Base-by-base conservation (phyloP, 2,888 invertebrate species). In the Choreutis nemorana region DNA sequence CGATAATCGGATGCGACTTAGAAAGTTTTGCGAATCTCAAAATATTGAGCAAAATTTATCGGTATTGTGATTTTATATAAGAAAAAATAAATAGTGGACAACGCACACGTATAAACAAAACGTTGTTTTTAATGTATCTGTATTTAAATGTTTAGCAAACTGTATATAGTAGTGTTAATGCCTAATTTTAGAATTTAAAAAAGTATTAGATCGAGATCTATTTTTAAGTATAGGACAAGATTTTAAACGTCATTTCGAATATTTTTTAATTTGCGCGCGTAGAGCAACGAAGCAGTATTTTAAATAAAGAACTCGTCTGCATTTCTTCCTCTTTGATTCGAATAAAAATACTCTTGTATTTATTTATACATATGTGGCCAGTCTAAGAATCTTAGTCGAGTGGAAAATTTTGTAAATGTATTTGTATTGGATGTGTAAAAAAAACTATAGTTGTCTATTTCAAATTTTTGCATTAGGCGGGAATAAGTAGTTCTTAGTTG, bases 201-300 rank as follows among this genome's bases (percentile, higher is more conserved):
- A 65, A 67, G 66, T 66, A 70, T 68, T 72, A 72, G 60, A 49
- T 39, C 42, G 51, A 59, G 55, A 55, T 56, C 48, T 66, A 66
- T 58, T 58, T 57, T 50, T 68, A 73, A 66, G 65, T 39, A 55
- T 67, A 71, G 60, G 40, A 55, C 52, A 51, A 50, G 48, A 35
- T 43, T 43, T 46, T 36, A 46, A 29, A 54, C 54, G 55, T 60
- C 50, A 50, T 56, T 60, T 63, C 52, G 57, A 62, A 62, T 60
- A 55, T 66, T 66, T 64, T 66, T 62, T 48, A 34, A 62, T 68
- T 73, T 67, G 66, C 63, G 54, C 49, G 52, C 65, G n/a, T n/a
- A n/a, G n/a, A 63, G 71, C 73, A 73, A 67, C 73, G 77, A 75
- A 72, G 43, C 70, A 68, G 66, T 72, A 68, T 71, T 68, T 57